A percentile compares a stretch with the other conserved stretches of the same genome.
phyloP scores from a whole-genome alignment of 2,888 invertebrate species.

The Hyposoter didymator region DNA sequence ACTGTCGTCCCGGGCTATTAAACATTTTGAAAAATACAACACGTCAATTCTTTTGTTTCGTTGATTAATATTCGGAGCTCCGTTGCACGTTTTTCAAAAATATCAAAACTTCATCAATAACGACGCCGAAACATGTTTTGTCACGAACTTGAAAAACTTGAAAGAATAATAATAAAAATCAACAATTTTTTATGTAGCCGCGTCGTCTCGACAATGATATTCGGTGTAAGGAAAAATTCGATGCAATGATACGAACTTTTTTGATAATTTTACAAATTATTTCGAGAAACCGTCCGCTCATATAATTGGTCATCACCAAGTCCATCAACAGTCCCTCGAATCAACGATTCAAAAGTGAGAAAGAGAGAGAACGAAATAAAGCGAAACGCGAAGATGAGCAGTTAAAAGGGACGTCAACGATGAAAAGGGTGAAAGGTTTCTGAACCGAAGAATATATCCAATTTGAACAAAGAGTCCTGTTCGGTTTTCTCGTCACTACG shows the following conservation, averaged over 20 bases:
- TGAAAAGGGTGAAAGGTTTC: conserved; percentile 68
- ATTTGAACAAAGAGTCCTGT: conserved; percentile 67
- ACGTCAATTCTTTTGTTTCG: neutral
- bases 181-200: too few relatives aligned
- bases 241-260: neutral
- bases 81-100: neutral
- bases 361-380: conserved; percentile 13
- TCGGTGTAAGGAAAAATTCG: too few relatives aligned
- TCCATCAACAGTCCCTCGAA: conserved; percentile 32
- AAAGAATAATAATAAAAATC: too few relatives aligned
- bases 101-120: neutral
- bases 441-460: conserved; percentile 62
- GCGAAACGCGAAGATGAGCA: conserved; percentile 3
- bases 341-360: conserved; percentile 16
- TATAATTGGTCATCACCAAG: conserved; percentile 38
- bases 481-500: conserved; percentile 59
- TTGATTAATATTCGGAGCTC: neutral
- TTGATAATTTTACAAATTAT: neutral
- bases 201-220: too few relatives aligned
- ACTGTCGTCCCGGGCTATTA: neutral
- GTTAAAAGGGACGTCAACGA: conserved; percentile 46
- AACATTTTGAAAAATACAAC: conserved; percentile 2
- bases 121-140: too few relatives aligned
- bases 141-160: too few relatives aligned
- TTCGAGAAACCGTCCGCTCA: neutral